Evolutionary conservation across 2,797 vertebrate species (phyloP).

Genomic region (Lemur catta): DNA sequence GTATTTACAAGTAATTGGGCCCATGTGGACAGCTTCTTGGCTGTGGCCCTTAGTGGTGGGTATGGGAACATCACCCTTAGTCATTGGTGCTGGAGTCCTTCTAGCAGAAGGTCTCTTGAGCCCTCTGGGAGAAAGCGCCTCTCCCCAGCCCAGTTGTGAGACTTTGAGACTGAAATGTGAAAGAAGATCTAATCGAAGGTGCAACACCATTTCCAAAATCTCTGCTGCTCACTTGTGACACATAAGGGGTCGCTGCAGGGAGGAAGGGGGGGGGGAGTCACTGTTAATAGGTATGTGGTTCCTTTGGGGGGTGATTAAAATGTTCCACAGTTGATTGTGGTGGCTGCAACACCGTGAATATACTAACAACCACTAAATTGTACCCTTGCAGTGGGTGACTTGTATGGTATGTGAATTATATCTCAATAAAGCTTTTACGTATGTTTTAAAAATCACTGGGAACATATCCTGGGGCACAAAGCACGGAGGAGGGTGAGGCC

Average conservation of each 20-base stretch:
- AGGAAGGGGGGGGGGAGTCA: neutral
- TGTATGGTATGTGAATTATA: neutral
- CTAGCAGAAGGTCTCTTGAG: neutral
- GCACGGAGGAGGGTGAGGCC: neutral
- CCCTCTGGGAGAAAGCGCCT: neutral
- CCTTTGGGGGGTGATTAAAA: neutral
- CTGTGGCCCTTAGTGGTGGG: neutral
- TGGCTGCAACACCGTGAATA: neutral
- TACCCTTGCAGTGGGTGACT: neutral
- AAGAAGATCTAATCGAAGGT: neutral
- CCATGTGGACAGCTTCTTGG: neutral
- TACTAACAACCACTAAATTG: neutral
- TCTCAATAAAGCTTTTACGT: neutral
- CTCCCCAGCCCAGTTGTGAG: neutral
- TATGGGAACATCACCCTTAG: neutral
- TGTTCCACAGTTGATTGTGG: neutral
- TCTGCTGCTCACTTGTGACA: neutral
- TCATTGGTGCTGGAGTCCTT: neutral
- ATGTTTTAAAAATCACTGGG: neutral
- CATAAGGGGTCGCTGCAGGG: neutral
- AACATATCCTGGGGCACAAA: neutral
- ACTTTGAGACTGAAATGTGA: neutral
- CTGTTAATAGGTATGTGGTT: neutral
- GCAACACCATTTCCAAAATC: neutral
- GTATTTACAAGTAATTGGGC: neutral